Evolutionary conservation across 2,113 vertebrate species (phyloP).

Genomic region (Aphyosemion australe): DNA sequence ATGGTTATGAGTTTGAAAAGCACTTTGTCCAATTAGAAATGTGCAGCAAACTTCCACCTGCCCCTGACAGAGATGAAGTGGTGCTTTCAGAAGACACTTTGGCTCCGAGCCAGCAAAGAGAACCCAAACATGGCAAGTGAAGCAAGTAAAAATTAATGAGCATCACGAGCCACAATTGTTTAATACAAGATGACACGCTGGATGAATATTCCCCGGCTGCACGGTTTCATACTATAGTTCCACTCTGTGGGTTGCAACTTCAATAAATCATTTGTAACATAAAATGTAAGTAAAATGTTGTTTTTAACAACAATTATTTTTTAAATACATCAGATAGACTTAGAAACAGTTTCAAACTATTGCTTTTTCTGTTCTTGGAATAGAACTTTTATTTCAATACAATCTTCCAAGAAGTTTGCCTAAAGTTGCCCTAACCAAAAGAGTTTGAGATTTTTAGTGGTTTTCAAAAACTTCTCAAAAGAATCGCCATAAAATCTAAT

Average conservation of each 20-base stretch:
- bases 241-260: conserved; percentile 26
- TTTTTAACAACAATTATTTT: no score
- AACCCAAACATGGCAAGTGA: conserved; percentile 81
- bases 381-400: no score
- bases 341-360: no score
- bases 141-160: conserved; percentile 93
- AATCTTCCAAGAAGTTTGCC: no score
- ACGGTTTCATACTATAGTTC: conserved; percentile 70
- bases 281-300: no score
- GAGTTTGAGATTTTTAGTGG: no score
- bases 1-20: conserved; percentile 85
- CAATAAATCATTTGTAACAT: not conserved
- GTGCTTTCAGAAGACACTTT: conserved; percentile 86
- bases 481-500: no score
- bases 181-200: conserved; percentile 85
- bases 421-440: no score
- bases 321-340: no score
- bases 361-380: no score
- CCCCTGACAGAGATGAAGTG: conserved; percentile 92
- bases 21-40: conserved; percentile 95
- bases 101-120: conserved; percentile 83
- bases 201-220: conserved; percentile 81
- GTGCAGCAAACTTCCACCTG: conserved; percentile 88
- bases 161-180: conserved; percentile 86
- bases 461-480: no score